These are phyloP conservation scores for Lytechinus variegatus DNA, from an alignment of 35 echinoderm and acorn worm genomes.

Conservation along the genomic window DNA sequence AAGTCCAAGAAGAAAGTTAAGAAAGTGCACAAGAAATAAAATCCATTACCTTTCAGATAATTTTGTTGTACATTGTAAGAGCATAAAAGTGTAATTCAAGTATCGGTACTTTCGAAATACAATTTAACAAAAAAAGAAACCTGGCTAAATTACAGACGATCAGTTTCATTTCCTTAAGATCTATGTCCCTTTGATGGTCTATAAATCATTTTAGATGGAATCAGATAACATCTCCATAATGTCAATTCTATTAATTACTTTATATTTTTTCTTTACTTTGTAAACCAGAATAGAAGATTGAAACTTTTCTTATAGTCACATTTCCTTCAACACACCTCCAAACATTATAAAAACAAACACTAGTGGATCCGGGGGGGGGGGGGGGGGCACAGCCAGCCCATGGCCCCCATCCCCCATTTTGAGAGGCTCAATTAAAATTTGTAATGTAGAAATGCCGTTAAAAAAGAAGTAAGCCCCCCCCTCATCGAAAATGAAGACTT, in stretches of 20 bases:
- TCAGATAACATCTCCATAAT: not conserved
- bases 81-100: not conserved
- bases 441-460: too few species aligned
- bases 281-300: not conserved
- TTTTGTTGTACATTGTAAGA: not conserved
- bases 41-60: not conserved
- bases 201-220: not conserved
- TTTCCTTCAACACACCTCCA: too few species aligned
- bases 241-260: not conserved
- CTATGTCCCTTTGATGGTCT: not conserved
- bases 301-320: not conserved
- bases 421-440: too few species aligned
- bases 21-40: not conserved
- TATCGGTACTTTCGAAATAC: too few species aligned
- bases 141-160: not conserved
- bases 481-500: too few species aligned
- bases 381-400: too few species aligned
- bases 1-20: not conserved
- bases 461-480: too few species aligned
- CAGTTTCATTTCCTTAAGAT: not conserved
- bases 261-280: not conserved
- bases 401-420: too few species aligned
- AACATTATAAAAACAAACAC: too few species aligned
- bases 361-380: too few species aligned
- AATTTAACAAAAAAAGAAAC: too few species aligned